Evolutionary conservation across 2,113 vertebrate genomes (phyloP), one percentile per base, ranked within the genome.

Genomic region (Xiphorhynchus elegans): DNA sequence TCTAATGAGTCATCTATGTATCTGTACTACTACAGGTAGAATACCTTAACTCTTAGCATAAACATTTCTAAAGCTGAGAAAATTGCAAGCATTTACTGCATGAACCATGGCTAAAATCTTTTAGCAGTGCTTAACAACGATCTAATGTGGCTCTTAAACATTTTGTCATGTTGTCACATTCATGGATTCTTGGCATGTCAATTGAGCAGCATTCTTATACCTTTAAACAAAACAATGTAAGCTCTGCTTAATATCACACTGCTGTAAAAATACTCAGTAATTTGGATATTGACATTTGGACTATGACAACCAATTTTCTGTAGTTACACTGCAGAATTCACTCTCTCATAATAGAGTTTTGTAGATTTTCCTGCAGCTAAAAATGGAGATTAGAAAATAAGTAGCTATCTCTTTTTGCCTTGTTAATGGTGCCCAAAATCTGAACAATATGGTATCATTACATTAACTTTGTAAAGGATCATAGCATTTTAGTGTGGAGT

Each of bases 401-500:
- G 11, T 40, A 86, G 58, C 7, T 83, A 79, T 13, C 14, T 70
- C 92, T 59, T 3, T 6, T 52, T 81, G 67, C n/a, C 5, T 2
- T 67, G 21, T 67, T 88, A 96, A 97, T 60, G 63, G 70, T 73
- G 89, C 28, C 60, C 68, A 9, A 97, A 97, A 94, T 96, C 49
- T 91, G 93, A 86, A 90, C 55, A 93, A 74, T 90, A 72, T 66
- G 53, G 56, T 83, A 66, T 35, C 52, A 52, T 89, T 93, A 72
- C 16, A 66, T 93, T 83, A 91, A 69, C 67, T 94, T 93, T 84
- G 42, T 59, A 90, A 96, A 91, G 89, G 66, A 84, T 88, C 69
- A 87, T 85, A 96, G 90, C 95, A 95, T 89, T 97, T 96, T 89
- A 96, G 44, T 90, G 42, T 2, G 10, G 50, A 91, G 95, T 85